Evolutionary conservation across 1,140 invertebrate genomes (phyloP), one percentile per base, ranked within the genome.

Genomic region (Apis florea): DNA sequence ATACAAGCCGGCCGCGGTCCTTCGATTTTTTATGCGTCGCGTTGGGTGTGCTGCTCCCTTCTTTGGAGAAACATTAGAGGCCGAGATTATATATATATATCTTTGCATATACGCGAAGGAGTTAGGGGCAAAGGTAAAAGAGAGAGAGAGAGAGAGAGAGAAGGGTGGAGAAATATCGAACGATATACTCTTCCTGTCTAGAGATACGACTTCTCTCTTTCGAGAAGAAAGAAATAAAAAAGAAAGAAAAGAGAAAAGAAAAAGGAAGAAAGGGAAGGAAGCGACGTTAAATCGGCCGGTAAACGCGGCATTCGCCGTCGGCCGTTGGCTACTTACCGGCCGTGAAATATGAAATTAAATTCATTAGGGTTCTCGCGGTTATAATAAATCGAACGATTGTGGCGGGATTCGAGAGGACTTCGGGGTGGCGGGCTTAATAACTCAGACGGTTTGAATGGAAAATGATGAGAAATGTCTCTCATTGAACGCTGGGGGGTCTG

Each of bases 281-380:
- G 17, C 77, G 71, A 40, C 31, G 31, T 70, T 81, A 80, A 80
- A 80, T 74, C 79, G 79, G 53, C 63, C 63, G 54, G 59, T 74
- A 74, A 80, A 74, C 87, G 86, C 77, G 86, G 76, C 72, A 63
- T 56, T 47, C 58, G 26, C 58, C 15, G n/a, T 73, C 79, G 53
- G 67, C 15, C 40, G 64, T 24, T 66, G 11, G 69, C 82, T 91
- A 92, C 92, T 92, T 93, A 92, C 90, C 86, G 90, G 86, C 88
- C 89, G 90, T 93, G 91, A 93, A 93, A 93, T 93, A 93, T 93
- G 91, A 93, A 93, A 93, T 93, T 92, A 93, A 93, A 93, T 92
- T 93, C 92, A 93, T 93, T 93, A 93, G 91, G 86, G 89, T 83
- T 88, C 86, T 90, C 89, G 88, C 89, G 91, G 90, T 92, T 91